A percentile compares a stretch with the other conserved stretches of the same genome.
phyloP scores from a whole-genome alignment of 2,797 vertebrate species.

The Varecia variegata region DNA sequence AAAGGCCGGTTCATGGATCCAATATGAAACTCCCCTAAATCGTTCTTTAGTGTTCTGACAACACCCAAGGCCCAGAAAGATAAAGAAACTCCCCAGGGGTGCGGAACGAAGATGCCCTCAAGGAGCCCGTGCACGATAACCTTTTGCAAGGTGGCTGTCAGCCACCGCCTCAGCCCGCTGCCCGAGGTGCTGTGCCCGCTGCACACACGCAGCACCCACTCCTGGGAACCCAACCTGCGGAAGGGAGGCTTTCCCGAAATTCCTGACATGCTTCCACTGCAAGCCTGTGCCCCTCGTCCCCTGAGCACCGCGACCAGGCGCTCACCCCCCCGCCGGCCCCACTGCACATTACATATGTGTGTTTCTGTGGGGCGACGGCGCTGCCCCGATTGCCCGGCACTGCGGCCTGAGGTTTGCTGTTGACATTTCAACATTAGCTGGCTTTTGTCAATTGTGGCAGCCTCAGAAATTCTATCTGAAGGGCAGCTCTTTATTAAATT shows the following conservation, averaged over 20 bases:
- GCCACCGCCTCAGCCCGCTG: rapidly evolving
- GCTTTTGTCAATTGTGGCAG: slow-evolving; percentile 87
- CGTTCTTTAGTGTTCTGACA: neutral
- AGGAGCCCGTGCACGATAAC: neutral
- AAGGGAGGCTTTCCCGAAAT: neutral
- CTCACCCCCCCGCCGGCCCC: neutral
- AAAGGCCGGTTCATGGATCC: neutral
- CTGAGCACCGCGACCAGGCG: rapidly evolving
- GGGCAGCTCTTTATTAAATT: slow-evolving; percentile 89
- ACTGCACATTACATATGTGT: slow-evolving; percentile 50
- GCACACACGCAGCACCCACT: rapidly evolving
- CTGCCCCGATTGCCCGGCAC: slow-evolving; percentile 80
- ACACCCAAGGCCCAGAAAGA: neutral
- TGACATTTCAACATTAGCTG: slow-evolving; percentile 86
- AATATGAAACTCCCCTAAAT: neutral
- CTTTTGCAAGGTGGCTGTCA: neutral
- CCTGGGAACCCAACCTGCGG: neutral
- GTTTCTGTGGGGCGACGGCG: slow-evolving; percentile 79
- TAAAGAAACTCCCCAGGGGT: neutral
- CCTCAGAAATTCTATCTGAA: slow-evolving; percentile 87
- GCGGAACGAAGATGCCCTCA: neutral
- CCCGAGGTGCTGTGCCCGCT: neutral
- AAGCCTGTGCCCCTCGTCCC: neutral
- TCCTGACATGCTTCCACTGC: rapidly evolving
- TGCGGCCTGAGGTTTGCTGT: slow-evolving; percentile 82